Conservation (phyloP, 2,113 vertebrate species). For the Empidonax traillii region DNA sequence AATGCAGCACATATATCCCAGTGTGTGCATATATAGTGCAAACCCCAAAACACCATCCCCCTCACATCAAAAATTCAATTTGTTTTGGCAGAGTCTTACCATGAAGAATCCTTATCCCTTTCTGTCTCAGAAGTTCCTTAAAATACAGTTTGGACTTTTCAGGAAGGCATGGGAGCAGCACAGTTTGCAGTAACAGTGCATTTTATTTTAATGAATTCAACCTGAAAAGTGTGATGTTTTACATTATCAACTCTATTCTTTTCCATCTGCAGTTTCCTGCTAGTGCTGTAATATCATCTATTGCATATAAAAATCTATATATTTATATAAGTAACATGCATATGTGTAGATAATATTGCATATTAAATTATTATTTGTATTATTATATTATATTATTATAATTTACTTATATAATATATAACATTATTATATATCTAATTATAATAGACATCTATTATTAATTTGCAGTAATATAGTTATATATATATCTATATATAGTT, state of each 20-base stretch:
- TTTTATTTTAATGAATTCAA: background rate
- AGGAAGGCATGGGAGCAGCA: background rate
- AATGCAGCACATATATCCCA: background rate
- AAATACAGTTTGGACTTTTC: background rate
- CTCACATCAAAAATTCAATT: background rate
- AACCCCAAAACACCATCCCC: background rate
- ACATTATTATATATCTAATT: background rate
- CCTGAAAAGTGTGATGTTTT: background rate
- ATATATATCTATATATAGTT: background rate
- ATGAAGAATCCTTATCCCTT: background rate
- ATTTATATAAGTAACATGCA: too few relatives aligned
- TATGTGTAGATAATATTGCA: too few relatives aligned
- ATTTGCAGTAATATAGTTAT: background rate
- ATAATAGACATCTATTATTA: rapidly evolving
- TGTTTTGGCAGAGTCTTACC: background rate
- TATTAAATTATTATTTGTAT: too few relatives aligned
- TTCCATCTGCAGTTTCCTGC: background rate
- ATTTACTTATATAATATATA: too few relatives aligned
- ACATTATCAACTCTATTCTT: background rate
- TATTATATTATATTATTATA: too few relatives aligned
- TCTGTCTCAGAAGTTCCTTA: background rate
- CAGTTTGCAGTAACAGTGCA: background rate
- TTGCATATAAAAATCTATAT: background rate
- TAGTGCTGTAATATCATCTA: background rate
- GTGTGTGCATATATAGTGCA: background rate